These are phyloP conservation scores for Zelostemma sp. DNA, from an alignment of 1,140 invertebrate species.

Conservation along the genomic window DNA sequence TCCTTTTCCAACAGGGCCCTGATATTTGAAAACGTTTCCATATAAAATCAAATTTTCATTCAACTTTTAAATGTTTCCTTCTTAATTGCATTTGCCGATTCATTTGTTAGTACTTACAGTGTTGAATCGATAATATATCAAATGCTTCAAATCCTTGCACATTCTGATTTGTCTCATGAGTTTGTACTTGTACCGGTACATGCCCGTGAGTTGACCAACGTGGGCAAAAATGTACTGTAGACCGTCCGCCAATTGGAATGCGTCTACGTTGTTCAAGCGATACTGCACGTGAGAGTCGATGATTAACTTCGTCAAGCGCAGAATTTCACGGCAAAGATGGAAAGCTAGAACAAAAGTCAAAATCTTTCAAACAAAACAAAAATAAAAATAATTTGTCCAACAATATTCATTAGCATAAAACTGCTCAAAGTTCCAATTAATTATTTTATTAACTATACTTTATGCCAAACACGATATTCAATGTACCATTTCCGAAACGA, in stretches of 20 bases:
- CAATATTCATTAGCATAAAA: too few species aligned
- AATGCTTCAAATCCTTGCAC: conserved; percentile 99
- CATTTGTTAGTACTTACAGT: conserved; percentile 77
- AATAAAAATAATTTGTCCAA: conserved; percentile 2
- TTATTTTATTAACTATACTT: conserved; percentile 5
- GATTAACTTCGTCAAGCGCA: conserved; percentile 96
- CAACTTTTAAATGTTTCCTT: background rate
- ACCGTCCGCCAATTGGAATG: conserved; percentile 98
- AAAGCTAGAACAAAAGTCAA: conserved; percentile 80
- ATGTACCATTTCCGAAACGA: conserved; percentile 95
- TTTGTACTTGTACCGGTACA: conserved; percentile 99
- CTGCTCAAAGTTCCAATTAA: background rate
- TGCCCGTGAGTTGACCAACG: conserved; percentile 98
- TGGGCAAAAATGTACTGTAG: conserved; percentile 99
- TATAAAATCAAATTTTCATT: background rate
- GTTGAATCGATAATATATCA: conserved; percentile 99
- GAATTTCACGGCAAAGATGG: conserved; percentile 98
- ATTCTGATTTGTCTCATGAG: conserved; percentile 99
- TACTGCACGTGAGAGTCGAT: conserved; percentile 99
- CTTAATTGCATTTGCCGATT: background rate
- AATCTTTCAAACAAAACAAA: conserved; percentile 14
- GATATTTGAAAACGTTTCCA: background rate
- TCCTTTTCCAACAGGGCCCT: conserved; percentile 98
- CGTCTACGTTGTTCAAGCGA: conserved; percentile 98
- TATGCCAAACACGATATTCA: conserved; percentile 18